Evolutionary conservation across 2,888 invertebrate genomes (phyloP).

Genomic region (Parnassius smintheus): DNA sequence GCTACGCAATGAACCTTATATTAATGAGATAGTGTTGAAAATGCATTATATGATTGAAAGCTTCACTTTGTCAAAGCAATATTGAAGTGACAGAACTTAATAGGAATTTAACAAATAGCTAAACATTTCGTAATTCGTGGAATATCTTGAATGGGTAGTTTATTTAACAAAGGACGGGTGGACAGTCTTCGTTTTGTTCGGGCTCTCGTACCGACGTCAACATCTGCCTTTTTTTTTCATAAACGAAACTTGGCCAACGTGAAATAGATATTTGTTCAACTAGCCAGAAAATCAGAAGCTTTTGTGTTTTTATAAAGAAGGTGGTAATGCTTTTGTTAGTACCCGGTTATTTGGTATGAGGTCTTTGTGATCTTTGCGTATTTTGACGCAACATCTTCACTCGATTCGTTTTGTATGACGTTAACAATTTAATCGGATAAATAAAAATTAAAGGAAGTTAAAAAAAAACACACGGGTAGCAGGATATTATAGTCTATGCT

Average conservation of each 20-base stretch:
- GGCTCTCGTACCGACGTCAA: slow-evolving; percentile 60
- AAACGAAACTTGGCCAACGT: slow-evolving; percentile 56
- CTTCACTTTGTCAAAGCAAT: slow-evolving; percentile 47
- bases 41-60: slow-evolving; percentile 25
- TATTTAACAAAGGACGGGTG: slow-evolving; percentile 62
- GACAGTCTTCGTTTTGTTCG: slow-evolving; percentile 61
- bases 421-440: not conserved
- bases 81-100: slow-evolving; percentile 74
- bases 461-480: too few species aligned
- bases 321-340: slow-evolving; percentile 61
- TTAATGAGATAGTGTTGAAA: slow-evolving; percentile 33
- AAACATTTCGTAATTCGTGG: slow-evolving; percentile 78
- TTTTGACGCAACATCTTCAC: slow-evolving; percentile 48
- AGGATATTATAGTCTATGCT: too few species aligned
- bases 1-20: slow-evolving; percentile 34
- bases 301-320: slow-evolving; percentile 57
- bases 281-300: slow-evolving; percentile 76
- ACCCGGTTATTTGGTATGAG: slow-evolving; percentile 48
- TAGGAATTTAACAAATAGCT: slow-evolving; percentile 79
- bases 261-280: slow-evolving; percentile 76
- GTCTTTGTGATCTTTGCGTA: slow-evolving; percentile 47
- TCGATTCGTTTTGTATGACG: slow-evolving; percentile 1
- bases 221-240: slow-evolving; percentile 75
- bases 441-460: too few species aligned
- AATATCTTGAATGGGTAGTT: slow-evolving; percentile 74